Percentiles rank a stretch among this genome's conserved stretches.
Conservation (phyloP, 2,888 invertebrate genomes). For the Agrenia bidenticulata region DNA sequence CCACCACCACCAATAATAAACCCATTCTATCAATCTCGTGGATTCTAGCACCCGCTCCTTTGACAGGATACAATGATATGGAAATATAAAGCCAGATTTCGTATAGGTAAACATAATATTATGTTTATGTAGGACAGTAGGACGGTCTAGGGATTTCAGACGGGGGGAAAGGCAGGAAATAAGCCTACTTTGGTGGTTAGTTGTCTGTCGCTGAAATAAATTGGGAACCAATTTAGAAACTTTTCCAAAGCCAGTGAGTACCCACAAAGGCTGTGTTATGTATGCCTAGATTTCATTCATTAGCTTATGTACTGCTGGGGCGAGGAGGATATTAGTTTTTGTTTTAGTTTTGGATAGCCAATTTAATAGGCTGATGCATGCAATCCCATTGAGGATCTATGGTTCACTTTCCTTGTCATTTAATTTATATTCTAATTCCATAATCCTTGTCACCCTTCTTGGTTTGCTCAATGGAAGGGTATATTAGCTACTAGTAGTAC, state of each 20-base stretch:
- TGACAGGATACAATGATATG: too few species aligned
- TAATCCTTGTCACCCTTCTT: too few species aligned
- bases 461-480: too few species aligned
- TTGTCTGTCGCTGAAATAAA: conserved; percentile 2
- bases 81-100: too few species aligned
- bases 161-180: conserved; percentile 9
- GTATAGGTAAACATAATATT: too few species aligned
- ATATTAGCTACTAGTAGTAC: too few species aligned
- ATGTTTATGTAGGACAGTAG: conserved; percentile 27
- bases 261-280: too few species aligned
- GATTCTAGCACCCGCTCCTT: too few species aligned
- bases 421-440: neutral
- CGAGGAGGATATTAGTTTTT: neutral
- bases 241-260: too few species aligned
- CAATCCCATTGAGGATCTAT: neutral
- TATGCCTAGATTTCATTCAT: neutral
- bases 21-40: too few species aligned
- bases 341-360: neutral
- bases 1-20: neutral
- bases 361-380: neutral
- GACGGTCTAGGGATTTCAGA: neutral
- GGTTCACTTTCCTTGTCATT: conserved; percentile 11
- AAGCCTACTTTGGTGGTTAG: conserved; percentile 10
- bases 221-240: conserved; percentile 1
- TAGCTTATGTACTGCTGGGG: neutral